Conservation (phyloP, 2,797 vertebrate genomes). For the Pygocentrus nattereri region DNA sequence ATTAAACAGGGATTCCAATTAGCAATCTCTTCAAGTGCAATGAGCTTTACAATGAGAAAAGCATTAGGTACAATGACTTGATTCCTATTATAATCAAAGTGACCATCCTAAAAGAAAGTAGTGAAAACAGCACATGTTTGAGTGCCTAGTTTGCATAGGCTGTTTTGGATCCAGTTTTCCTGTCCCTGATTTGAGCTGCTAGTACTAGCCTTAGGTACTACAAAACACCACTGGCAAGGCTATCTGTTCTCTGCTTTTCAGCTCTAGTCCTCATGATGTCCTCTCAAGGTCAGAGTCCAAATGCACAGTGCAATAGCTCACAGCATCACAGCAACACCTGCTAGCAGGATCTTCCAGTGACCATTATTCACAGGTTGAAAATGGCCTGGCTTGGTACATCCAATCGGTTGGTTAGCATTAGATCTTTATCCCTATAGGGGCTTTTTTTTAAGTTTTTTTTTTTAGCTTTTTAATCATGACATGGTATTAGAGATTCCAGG, state of each 20-base stretch:
- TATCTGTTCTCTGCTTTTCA: neutral
- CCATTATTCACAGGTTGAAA: constrained; percentile 6
- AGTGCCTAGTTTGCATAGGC: too few species aligned
- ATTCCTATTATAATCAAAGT: too few species aligned
- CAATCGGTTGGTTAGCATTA: neutral
- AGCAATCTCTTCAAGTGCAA: too few species aligned
- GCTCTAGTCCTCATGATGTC: neutral
- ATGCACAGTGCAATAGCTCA: neutral
- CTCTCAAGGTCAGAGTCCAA: constrained; percentile 7
- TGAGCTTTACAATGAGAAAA: too few species aligned
- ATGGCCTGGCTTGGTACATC: neutral
- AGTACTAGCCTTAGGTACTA: neutral
- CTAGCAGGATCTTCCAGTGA: neutral
- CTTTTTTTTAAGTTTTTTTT: neutral
- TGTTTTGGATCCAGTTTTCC: neutral
- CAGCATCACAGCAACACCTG: neutral
- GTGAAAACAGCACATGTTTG: too few species aligned
- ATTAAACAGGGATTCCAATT: too few species aligned
- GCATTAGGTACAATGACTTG: too few species aligned
- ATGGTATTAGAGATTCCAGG: constrained; percentile 39
- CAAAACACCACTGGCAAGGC: neutral
- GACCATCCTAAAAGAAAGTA: too few species aligned
- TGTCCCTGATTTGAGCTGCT: neutral
- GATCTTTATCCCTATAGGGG: neutral
- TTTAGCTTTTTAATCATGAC: constrained; percentile 33